These are phyloP conservation scores for Caenorhabditis plicata DNA, from an alignment of 2,888 invertebrate species.

Conservation along the genomic window DNA sequence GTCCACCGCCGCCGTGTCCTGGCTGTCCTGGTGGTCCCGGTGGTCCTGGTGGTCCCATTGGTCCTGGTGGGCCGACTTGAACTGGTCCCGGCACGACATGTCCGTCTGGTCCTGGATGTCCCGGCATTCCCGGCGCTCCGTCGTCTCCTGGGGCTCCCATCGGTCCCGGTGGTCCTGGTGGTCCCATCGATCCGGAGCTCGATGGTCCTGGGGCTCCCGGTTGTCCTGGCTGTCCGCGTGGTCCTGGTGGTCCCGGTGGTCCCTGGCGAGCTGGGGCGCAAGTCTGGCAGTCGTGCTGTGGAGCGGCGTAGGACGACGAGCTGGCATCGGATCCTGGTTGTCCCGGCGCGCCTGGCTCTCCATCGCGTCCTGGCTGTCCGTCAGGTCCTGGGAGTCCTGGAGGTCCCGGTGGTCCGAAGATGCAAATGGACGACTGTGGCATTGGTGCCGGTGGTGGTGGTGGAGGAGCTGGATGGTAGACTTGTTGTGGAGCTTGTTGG, in stretches of 20 bases:
- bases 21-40: conserved; percentile 30
- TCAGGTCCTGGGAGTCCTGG: conserved; percentile 48
- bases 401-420: conserved; percentile 46
- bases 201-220: conserved; percentile 23
- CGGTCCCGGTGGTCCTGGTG: conserved; percentile 43
- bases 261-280: conserved; percentile 31
- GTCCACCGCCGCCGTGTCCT: conserved; percentile 31
- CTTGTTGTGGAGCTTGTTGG: background rate
- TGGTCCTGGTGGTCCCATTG: conserved; percentile 26
- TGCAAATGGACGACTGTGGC: conserved; percentile 19
- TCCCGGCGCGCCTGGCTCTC: conserved; percentile 24
- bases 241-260: conserved; percentile 40
- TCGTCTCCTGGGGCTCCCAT: conserved; percentile 37
- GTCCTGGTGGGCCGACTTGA: conserved; percentile 26
- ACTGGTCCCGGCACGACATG: conserved; percentile 20
- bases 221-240: conserved; percentile 31
- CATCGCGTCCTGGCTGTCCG: conserved; percentile 32
- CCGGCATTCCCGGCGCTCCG: conserved; percentile 37
- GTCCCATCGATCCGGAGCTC: conserved; percentile 11
- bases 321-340: conserved; percentile 26
- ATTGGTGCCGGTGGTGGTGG: background rate
- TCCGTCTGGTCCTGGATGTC: conserved; percentile 35
- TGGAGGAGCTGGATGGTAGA: background rate
- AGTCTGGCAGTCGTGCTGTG: conserved; percentile 13
- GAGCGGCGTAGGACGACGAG: too few relatives aligned